Conservation (phyloP, 2,113 vertebrate genomes). For the Ptyas mucosa region DNA sequence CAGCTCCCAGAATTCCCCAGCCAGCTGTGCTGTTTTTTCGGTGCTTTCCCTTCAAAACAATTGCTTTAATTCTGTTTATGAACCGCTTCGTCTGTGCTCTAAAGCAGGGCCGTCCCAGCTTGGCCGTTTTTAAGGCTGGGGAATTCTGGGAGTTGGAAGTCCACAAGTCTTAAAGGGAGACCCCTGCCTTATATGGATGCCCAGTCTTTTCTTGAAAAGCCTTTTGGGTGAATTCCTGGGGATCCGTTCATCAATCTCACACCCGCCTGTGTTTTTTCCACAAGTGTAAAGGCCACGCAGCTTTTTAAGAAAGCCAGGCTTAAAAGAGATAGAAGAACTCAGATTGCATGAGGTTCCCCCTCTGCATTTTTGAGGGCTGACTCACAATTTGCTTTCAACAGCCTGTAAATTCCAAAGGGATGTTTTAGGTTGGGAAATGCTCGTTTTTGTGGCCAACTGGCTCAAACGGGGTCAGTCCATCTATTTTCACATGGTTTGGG, state of each 20-base stretch:
- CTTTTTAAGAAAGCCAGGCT: not conserved
- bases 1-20: too few species aligned
- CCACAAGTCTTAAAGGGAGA: too few species aligned
- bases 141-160: too few species aligned
- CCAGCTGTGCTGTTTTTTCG: too few species aligned
- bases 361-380: constrained; percentile 1
- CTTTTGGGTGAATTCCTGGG: not conserved
- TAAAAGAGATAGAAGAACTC: not conserved
- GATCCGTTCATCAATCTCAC: not conserved
- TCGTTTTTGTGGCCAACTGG: not conserved
- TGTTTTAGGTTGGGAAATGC: not conserved
- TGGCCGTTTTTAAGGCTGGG: too few species aligned
- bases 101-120: not conserved
- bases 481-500: not conserved
- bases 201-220: too few species aligned
- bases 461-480: not conserved
- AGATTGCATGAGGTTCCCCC: not conserved
- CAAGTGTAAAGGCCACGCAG: too few species aligned
- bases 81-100: not conserved
- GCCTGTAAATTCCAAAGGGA: not conserved
- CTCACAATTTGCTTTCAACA: not conserved
- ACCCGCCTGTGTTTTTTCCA: too few species aligned
- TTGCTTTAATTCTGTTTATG: not conserved
- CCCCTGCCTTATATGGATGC: too few species aligned
- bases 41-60: not conserved